These are phyloP conservation scores for Anoncus sp. DNA, from an alignment of 2,888 invertebrate species.

Conservation along the genomic window DNA sequence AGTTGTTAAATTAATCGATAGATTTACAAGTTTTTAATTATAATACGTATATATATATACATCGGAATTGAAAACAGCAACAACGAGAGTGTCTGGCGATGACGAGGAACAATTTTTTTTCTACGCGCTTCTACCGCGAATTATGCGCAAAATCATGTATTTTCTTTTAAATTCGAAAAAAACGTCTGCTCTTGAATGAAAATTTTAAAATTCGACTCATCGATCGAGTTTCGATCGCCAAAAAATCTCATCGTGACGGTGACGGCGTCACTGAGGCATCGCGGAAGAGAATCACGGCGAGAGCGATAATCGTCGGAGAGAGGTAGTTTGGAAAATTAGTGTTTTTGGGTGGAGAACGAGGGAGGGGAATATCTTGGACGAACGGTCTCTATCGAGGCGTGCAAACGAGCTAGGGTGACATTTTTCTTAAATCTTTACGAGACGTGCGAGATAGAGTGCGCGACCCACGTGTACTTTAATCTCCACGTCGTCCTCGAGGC, in stretches of 20 bases:
- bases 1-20: conserved; percentile 62
- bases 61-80: background rate
- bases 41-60: background rate
- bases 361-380: conserved; percentile 35
- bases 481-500: conserved; percentile 95
- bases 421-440: conserved; percentile 62
- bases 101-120: no score
- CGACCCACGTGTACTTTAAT: conserved; percentile 90
- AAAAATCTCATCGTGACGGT: no score
- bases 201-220: no score
- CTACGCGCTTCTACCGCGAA: no score
- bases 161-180: background rate
- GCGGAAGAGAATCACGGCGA: no score
- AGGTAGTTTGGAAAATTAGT: no score
- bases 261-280: no score
- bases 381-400: conserved; percentile 67
- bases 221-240: no score
- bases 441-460: conserved; percentile 70
- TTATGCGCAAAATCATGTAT: no score
- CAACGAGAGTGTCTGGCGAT: conserved; percentile 31
- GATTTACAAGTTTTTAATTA: conserved; percentile 45
- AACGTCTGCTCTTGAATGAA: no score
- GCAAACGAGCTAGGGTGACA: conserved; percentile 67
- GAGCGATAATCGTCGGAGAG: no score
- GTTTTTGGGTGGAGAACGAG: no score